Conservation (phyloP, 92 coral and sea anemone genomes). For the Palythoa grandis region DNA sequence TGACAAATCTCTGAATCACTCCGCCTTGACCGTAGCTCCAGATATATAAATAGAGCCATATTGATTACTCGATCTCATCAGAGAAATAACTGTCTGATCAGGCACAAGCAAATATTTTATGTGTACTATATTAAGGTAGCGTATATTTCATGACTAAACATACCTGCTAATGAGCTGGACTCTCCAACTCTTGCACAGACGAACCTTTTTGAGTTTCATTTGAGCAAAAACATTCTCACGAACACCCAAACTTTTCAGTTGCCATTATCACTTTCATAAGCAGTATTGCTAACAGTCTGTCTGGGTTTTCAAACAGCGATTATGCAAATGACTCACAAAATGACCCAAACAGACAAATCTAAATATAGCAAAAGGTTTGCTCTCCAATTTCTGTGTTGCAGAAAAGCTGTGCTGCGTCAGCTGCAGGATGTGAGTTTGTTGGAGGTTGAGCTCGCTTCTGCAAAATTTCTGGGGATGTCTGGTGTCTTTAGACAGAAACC, state of each 20-base stretch:
- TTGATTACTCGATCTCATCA: conserved; percentile 23
- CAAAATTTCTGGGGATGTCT: conserved; percentile 42
- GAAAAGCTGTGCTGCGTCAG: neutral
- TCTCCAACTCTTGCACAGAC: neutral
- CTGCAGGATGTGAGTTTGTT: neutral
- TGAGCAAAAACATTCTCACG: neutral
- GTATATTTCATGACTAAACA: neutral
- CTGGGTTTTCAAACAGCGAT: conserved; percentile 24
- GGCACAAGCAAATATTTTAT: neutral
- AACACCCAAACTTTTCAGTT: neutral
- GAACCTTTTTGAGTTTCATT: neutral
- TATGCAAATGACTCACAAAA: conserved; percentile 28
- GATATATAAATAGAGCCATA: neutral
- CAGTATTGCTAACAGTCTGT: conserved; percentile 41
- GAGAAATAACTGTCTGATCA: conserved; percentile 27
- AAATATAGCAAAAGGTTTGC: conserved; percentile 1
- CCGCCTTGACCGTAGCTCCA: neutral
- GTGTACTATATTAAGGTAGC: neutral
- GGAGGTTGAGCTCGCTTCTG: conserved; percentile 15
- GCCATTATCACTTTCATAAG: neutral
- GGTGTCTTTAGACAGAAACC: conserved; percentile 42
- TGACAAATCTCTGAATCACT: neutral
- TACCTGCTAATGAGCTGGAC: neutral
- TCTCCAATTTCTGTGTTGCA: neutral
- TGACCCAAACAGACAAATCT: conserved; percentile 1